phyloP scores from a whole-genome alignment of 2,888 invertebrate species.

The Pseudoips prasinana region DNA sequence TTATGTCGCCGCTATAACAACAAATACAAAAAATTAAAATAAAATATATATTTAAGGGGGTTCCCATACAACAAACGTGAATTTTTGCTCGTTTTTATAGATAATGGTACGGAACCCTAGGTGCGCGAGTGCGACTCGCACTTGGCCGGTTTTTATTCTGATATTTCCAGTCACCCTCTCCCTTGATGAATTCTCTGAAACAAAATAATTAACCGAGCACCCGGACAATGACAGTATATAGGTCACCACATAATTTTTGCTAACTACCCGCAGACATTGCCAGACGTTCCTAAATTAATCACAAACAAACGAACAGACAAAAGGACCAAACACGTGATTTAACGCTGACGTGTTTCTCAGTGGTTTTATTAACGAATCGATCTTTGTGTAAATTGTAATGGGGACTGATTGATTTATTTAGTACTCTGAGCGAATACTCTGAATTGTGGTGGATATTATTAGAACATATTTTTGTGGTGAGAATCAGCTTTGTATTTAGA shows the following conservation, averaged over 20 bases:
- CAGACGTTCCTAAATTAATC: constrained; percentile 46
- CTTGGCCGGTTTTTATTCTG: too few species aligned
- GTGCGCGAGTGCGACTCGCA: too few species aligned
- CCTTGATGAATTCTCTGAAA: too few species aligned
- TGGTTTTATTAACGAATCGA: constrained; percentile 53
- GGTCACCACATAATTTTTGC: constrained; percentile 30
- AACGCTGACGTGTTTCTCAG: constrained; percentile 41
- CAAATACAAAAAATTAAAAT: too few species aligned
- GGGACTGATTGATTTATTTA: constrained; percentile 65
- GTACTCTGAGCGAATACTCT: constrained; percentile 38
- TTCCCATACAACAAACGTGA: too few species aligned
- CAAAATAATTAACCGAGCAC: constrained; percentile 8
- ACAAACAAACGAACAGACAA: constrained; percentile 34
- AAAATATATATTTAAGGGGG: too few species aligned
- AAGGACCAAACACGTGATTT: constrained; percentile 62
- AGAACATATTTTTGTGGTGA: not conserved
- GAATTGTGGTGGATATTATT: constrained; percentile 24
- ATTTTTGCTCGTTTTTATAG: too few species aligned
- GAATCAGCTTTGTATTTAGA: too few species aligned
- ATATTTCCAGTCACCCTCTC: too few species aligned
- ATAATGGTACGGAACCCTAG: too few species aligned
- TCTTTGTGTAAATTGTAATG: constrained; percentile 64
- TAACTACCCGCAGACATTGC: constrained; percentile 29
- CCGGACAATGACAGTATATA: constrained; percentile 8
- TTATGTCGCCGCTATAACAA: too few species aligned